Conservation (phyloP, 2,113 vertebrate genomes). For the Otocyon megalotis region DNA sequence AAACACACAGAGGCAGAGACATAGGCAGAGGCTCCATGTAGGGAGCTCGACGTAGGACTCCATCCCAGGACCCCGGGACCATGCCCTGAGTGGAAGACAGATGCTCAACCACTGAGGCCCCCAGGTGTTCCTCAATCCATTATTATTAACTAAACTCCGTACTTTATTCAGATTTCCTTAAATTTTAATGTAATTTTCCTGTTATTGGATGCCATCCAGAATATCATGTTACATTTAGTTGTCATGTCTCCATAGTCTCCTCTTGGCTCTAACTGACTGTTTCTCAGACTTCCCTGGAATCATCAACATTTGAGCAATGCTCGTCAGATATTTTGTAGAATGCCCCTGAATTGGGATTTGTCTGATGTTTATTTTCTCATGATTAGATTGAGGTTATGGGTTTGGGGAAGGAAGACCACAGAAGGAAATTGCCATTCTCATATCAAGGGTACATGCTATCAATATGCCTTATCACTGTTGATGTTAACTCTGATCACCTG, state of each 20-base stretch:
- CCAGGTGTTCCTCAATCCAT: background rate
- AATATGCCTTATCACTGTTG: background rate
- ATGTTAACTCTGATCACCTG: constrained; percentile 55
- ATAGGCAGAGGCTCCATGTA: too few species aligned
- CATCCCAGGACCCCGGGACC: too few species aligned
- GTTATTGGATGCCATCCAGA: constrained; percentile 35
- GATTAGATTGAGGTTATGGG: background rate
- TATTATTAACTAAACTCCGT: background rate
- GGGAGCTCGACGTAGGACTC: too few species aligned
- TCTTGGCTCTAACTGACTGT: constrained; percentile 39
- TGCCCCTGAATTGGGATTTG: constrained; percentile 29
- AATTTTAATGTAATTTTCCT: constrained; percentile 57
- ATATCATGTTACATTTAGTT: constrained; percentile 34
- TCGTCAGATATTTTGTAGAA: constrained; percentile 35
- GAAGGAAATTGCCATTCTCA: constrained; percentile 36
- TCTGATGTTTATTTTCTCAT: constrained; percentile 46
- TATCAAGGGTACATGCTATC: constrained; percentile 12
- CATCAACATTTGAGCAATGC: constrained; percentile 36
- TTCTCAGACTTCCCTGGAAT: constrained; percentile 19
- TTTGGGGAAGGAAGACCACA: constrained; percentile 30
- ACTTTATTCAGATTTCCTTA: constrained; percentile 52
- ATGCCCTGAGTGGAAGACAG: too few species aligned
- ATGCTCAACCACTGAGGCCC: too few species aligned
- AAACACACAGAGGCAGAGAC: too few species aligned
- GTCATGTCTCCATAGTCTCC: background rate